Evolutionary conservation across 2,888 invertebrate species (phyloP).

Genomic region (Melieria crassipennis): DNA sequence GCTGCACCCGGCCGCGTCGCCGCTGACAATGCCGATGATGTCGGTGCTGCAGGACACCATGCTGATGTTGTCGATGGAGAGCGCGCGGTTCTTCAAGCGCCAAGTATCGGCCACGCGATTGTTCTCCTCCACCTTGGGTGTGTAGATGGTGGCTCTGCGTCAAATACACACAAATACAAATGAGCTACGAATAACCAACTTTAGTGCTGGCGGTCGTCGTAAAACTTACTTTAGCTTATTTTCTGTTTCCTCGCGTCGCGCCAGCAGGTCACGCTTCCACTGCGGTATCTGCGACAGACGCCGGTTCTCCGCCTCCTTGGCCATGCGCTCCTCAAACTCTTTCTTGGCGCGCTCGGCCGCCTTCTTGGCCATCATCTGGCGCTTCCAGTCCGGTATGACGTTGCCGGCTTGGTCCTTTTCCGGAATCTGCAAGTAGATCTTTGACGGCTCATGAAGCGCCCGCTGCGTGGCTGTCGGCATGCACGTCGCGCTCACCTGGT

Average conservation of each 20-base stretch:
- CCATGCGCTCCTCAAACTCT: conserved; percentile 87
- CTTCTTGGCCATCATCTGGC: conserved; percentile 94
- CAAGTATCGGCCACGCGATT: conserved; percentile 67
- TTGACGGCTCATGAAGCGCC: conserved; percentile 50
- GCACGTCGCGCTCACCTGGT: conserved; percentile 75
- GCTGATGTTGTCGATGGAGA: conserved; percentile 74
- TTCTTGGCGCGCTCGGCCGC: conserved; percentile 92
- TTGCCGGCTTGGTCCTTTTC: conserved; percentile 89
- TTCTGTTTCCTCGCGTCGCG: conserved; percentile 82
- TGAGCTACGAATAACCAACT: background rate
- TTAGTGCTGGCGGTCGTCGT: background rate
- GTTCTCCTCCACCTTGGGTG: conserved; percentile 74
- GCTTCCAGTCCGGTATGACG: conserved; percentile 92
- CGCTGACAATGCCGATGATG: conserved; percentile 50
- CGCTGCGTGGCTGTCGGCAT: conserved; percentile 19
- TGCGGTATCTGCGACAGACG: conserved; percentile 88
- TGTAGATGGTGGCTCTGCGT: conserved; percentile 73
- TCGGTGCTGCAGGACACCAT: conserved; percentile 59
- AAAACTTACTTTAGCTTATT: conserved; percentile 76
- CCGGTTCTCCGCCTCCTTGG: conserved; percentile 84
- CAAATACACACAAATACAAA: background rate
- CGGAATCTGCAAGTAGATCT: conserved; percentile 76
- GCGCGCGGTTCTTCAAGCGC: conserved; percentile 68
- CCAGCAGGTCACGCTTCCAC: conserved; percentile 92
- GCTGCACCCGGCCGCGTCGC: conserved; percentile 20